Evolutionary conservation across 2,113 vertebrate genomes (phyloP), one percentile per base, ranked within the genome.

Genomic region (Atlantisia rogersi): DNA sequence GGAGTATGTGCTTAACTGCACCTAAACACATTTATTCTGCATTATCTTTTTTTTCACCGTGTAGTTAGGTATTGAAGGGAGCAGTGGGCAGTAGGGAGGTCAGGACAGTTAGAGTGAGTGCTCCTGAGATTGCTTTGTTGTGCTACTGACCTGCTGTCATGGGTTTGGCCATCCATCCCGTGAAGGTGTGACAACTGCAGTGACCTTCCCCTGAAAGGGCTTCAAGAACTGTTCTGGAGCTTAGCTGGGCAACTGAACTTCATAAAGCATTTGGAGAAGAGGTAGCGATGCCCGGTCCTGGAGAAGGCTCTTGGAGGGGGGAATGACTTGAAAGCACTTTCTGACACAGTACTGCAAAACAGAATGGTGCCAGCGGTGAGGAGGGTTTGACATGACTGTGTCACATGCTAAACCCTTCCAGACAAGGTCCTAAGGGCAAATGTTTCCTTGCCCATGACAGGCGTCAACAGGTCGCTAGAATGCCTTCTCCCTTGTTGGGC

Each of bases 401-500:
- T 62, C 48, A 29, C 65, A 73, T 59, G 31, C 6, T 8, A 22
- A 94, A 59, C 35, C 39, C 74, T 74, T 95, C 90, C 68, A 76
- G 42, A 50, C 53, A 31, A 35, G 55, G 17, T 79, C 82, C 18
- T 70, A 63, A 95, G 81, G 84, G 71, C 63, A 78, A 82, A 39
- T 74, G 37, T 86, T 87, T 85, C 90, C 77, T 83, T 92, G 77
- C 71, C 85, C 44, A 0, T 39, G 31, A 56, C 88, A 92, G 90
- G 73, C 26, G 1, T 50, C 31, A 32, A 25, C 11, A 39, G 71
- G 44, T 79, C 92, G 46, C n/a, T 28, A 25, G 29, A 90, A 79
- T 62, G 53, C 87, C 79, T 82, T 75, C 56, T 92, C 79, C 32
- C 42, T 58, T 69, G n/a, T 19, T 56, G 71, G 85, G 84, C 96